phyloP scores from a whole-genome alignment of 2,113 vertebrate genomes.

The Plectropomus leopardus region DNA sequence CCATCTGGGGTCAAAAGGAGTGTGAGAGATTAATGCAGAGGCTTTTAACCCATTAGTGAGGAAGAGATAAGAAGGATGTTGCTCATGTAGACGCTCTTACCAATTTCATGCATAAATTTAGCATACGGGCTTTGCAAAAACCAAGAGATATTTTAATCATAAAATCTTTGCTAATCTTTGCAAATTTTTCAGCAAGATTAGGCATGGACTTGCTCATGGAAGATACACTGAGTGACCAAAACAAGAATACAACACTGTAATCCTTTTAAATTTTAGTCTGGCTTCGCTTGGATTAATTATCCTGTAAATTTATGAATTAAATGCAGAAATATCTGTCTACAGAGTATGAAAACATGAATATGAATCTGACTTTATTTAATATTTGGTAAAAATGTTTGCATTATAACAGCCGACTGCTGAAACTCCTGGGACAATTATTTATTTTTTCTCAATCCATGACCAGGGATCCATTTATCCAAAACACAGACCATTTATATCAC shows the following conservation, averaged over 20 bases:
- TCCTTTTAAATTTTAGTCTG: no score
- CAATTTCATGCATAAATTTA: neutral
- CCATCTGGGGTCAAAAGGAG: slow-evolving; percentile 18
- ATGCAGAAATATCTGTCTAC: neutral
- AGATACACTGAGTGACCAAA: neutral
- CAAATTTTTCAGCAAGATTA: neutral
- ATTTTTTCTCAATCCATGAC: neutral
- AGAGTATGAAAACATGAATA: neutral
- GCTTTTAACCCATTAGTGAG: neutral
- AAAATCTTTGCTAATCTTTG: neutral
- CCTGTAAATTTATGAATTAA: neutral
- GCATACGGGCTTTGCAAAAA: neutral
- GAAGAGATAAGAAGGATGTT: neutral
- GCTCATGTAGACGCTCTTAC: neutral
- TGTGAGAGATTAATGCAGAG: neutral
- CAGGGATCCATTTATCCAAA: neutral
- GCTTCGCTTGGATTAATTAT: neutral
- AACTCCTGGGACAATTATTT: neutral
- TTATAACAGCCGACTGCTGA: neutral
- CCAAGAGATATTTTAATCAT: no score
- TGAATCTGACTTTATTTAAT: neutral
- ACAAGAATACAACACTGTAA: neutral
- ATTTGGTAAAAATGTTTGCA: no score
- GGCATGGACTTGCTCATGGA: neutral
- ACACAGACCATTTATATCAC: slow-evolving; percentile 3